These are phyloP conservation scores for Acanthosepion esculentum DNA, from an alignment of 2,888 invertebrate genomes.

Conservation along the genomic window DNA sequence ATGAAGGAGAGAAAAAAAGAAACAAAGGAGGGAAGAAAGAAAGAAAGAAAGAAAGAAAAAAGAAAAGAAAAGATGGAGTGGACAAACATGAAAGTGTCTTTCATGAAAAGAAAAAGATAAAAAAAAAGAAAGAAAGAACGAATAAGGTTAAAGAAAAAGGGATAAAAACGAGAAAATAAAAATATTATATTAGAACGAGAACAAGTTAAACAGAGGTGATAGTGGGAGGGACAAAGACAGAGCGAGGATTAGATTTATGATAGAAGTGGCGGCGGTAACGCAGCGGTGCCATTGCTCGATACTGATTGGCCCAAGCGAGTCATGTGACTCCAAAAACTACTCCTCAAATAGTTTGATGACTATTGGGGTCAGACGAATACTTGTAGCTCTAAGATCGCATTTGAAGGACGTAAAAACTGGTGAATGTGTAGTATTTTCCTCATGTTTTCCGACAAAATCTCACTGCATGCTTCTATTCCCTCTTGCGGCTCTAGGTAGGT, in stretches of 20 bases:
- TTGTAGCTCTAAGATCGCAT: conserved; percentile 33
- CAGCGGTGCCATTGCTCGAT: neutral
- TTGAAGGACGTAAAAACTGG: conserved; percentile 33
- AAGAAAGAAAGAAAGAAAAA: neutral
- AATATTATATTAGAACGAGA: neutral
- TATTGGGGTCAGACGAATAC: conserved; percentile 33
- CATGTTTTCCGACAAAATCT: conserved; percentile 33
- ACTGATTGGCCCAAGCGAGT: neutral
- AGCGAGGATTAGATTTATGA: neutral
- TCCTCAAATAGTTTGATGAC: conserved; percentile 13
- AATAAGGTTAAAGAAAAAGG: no score
- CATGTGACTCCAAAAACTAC: neutral
- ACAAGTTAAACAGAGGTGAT: neutral
- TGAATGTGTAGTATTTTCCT: conserved; percentile 33
- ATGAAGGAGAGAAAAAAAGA: neutral
- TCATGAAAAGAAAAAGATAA: no score
- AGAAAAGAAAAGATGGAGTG: neutral
- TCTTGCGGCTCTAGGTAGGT: conserved; percentile 33
- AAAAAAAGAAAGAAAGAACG: no score
- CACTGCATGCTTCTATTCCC: conserved; percentile 33
- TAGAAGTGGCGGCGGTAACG: conserved; percentile 20
- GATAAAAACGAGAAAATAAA: no score
- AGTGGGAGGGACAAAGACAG: neutral
- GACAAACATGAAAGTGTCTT: neutral
- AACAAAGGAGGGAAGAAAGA: rapidly evolving